phyloP scores from a whole-genome alignment of 1,140 invertebrate species.

The Zophobas atratus region DNA sequence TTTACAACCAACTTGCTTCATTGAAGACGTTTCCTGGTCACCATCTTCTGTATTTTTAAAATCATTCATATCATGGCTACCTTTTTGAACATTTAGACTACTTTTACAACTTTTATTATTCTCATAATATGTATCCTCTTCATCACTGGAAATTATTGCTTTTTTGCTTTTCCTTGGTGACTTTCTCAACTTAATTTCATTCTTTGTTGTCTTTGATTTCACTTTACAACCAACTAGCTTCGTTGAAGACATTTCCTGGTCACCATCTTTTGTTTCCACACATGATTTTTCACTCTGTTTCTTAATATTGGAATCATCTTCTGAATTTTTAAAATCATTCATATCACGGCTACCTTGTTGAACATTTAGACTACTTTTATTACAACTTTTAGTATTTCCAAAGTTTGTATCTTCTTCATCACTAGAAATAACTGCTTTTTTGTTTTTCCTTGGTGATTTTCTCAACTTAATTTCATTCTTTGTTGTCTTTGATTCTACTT shows the following conservation, averaged over 20 bases:
- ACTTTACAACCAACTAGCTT: too few species aligned
- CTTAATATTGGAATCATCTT: too few species aligned
- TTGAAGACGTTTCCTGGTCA: too few species aligned
- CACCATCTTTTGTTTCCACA: too few species aligned
- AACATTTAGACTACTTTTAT: background rate
- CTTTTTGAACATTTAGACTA: background rate
- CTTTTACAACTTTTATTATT: background rate
- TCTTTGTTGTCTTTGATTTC: background rate
- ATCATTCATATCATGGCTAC: background rate
- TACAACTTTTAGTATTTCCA: background rate
- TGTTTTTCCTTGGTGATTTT: background rate
- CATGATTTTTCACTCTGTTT: too few species aligned
- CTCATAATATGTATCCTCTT: background rate
- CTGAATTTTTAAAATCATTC: too few species aligned
- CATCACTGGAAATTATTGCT: background rate
- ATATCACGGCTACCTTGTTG: background rate
- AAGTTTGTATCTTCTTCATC: conserved; percentile 3
- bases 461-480: too few species aligned
- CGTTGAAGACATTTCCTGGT: too few species aligned
- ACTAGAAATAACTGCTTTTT: background rate
- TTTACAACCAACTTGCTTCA: too few species aligned
- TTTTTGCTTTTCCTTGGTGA: background rate
- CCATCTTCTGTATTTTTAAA: too few species aligned
- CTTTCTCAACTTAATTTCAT: too few species aligned
- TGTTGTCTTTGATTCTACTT: background rate